Evolutionary conservation across 2,797 vertebrate species (phyloP), one percentile per base, ranked within the genome.

Genomic region (Chromis chromis): DNA sequence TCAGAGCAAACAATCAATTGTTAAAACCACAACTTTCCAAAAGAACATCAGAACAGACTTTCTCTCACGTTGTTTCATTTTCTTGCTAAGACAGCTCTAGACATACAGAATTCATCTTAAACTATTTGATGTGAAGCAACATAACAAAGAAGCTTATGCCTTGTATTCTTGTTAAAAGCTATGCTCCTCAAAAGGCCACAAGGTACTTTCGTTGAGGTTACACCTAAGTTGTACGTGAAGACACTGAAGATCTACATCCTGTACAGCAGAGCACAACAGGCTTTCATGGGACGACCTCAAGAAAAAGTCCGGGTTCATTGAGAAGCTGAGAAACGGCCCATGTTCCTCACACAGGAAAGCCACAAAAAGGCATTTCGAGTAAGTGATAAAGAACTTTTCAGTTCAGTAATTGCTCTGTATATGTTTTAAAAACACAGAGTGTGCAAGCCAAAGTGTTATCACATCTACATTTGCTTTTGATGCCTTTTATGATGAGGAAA

Each of bases 121-220:
- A 58, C 27, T 6, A 21, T 49, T 58, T 73, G 19, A 74, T 19
- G 1, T 64, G 22, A 8, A 62, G 42, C 6, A 25, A 55, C 14
- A 28, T 40, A 65, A 9, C n/a, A 24, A 27, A 16, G 14, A 55
- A 24, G 22, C 62, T 22, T 25, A 4, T 64, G 21, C 61, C 5
- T 33, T 13, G 17, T n/a, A 33, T 52, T 46, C 70, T 56, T 40
- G 24, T 65, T 22, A 28, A 17, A 60, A 64, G 64, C 24, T 19
- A 1, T 52, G 13, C 36, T 71, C 17, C 65, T 72, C 21, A 65
- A 24, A 61, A 86, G 49, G 65, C 84, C 78, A 80, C 83, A 89
- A 78, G 85, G 89, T 92, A 86, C 85, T 94, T 94, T 90, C 66
- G 71, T 25, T 89, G 88, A 89, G 86, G 82, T 90, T 78, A 82